Evolutionary conservation across 2,113 vertebrate species (phyloP).

Genomic region (Cygnus atratus): DNA sequence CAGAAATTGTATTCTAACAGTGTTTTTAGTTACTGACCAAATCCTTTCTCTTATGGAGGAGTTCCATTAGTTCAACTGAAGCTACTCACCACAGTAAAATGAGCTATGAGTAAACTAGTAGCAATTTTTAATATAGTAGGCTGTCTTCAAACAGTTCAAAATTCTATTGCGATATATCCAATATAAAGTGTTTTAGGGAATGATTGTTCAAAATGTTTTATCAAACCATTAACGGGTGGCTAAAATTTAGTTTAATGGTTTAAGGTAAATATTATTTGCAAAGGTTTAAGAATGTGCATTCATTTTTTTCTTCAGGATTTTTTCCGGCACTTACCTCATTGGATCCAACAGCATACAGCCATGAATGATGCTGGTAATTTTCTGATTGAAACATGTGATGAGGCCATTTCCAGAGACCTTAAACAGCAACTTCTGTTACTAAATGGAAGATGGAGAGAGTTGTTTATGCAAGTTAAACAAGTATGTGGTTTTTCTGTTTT

Average conservation of each 20-base stretch:
- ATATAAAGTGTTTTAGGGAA: neutral
- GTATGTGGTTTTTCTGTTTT: slow-evolving; percentile 68
- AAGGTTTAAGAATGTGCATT: neutral
- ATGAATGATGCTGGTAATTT: slow-evolving; percentile 99
- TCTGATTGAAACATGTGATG: slow-evolving; percentile 95
- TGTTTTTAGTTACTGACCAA: neutral
- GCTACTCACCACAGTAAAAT: neutral
- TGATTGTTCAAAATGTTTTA: neutral
- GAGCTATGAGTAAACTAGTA: neutral
- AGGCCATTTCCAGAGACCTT: slow-evolving; percentile 92
- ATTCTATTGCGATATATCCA: neutral
- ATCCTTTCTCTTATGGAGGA: neutral
- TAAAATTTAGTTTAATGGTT: neutral
- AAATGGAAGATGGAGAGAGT: slow-evolving; percentile 84
- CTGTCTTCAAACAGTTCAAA: neutral
- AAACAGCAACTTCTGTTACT: slow-evolving; percentile 95
- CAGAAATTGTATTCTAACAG: neutral
- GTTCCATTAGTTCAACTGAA: neutral
- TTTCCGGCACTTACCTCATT: slow-evolving; percentile 77
- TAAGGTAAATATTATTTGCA: neutral
- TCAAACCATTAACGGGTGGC: neutral
- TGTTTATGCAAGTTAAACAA: slow-evolving; percentile 93
- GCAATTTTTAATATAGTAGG: neutral
- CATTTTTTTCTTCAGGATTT: slow-evolving; percentile 73
- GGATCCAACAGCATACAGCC: slow-evolving; percentile 95